A percentile compares a stretch with the other conserved stretches of the same genome.
phyloP scores from a whole-genome alignment of 2,797 vertebrate species.

The Chloroceryle inda region DNA sequence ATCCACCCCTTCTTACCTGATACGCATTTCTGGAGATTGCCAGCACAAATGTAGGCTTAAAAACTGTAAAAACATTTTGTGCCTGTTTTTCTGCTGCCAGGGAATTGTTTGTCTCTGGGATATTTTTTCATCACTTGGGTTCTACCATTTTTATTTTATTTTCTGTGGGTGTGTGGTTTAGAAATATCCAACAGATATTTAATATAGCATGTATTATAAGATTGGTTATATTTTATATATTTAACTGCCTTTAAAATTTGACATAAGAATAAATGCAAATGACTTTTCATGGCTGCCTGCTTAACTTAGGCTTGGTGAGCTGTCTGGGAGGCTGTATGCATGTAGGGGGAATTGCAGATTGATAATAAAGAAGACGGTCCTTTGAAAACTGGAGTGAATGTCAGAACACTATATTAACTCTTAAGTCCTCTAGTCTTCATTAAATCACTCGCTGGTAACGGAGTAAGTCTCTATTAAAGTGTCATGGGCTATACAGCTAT shows the following conservation, averaged over 20 bases:
- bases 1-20: too few relatives aligned
- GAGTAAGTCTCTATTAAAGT: neutral
- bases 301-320: neutral
- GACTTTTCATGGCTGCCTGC: neutral
- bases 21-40: neutral
- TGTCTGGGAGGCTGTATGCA: neutral
- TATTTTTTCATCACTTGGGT: neutral
- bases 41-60: neutral
- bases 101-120: neutral
- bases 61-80: neutral
- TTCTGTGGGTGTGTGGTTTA: neutral
- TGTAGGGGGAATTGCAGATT: neutral
- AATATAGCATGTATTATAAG: neutral
- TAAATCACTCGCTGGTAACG: neutral
- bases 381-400: neutral
- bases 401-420: neutral
- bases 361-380: neutral
- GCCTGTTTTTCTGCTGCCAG: neutral
- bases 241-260: neutral
- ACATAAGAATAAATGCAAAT: neutral
- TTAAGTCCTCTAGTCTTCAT: neutral
- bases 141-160: neutral
- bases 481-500: neutral
- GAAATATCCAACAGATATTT: neutral
- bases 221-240: neutral